Conservation (phyloP, 1,140 invertebrate species). For the Ceratina australensis region DNA sequence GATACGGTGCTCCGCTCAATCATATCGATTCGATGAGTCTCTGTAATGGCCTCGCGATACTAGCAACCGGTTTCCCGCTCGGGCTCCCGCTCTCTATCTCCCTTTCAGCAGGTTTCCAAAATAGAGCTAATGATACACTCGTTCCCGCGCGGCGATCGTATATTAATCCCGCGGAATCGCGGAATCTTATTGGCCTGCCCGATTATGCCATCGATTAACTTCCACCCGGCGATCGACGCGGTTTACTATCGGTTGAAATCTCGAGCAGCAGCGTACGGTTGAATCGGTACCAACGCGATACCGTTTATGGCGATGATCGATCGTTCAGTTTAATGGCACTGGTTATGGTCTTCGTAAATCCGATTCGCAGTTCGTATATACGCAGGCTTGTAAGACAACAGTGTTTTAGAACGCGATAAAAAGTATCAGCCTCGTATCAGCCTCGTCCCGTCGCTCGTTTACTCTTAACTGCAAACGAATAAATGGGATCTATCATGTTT, state of each 20-base stretch:
- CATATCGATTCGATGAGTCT: constrained; percentile 34
- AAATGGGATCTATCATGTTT: no score
- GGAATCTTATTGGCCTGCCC: constrained; percentile 1
- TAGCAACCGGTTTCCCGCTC: constrained; percentile 20
- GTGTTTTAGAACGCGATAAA: no score
- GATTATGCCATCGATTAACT: constrained; percentile 12
- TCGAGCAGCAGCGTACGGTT: not conserved
- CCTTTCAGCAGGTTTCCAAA: constrained; percentile 16
- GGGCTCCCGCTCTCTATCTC: not conserved
- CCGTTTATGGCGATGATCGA: not conserved
- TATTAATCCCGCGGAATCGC: not conserved
- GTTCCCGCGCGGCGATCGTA: not conserved
- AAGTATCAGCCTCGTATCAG: no score
- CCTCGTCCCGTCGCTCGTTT: no score
- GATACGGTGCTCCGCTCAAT: constrained; percentile 34
- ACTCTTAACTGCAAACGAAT: no score
- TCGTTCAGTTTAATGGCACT: not conserved
- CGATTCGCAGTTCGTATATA: no score
- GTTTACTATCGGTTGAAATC: not conserved
- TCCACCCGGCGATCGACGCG: not conserved
- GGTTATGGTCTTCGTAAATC: not conserved
- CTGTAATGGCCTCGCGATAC: constrained; percentile 8
- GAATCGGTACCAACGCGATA: no score
- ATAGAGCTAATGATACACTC: constrained; percentile 18
- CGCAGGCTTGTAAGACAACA: no score